Percentiles rank a stretch among this genome's conserved stretches.
Evolutionary conservation across 2,888 invertebrate genomes (phyloP).

Genomic region (Ormia ochracea): DNA sequence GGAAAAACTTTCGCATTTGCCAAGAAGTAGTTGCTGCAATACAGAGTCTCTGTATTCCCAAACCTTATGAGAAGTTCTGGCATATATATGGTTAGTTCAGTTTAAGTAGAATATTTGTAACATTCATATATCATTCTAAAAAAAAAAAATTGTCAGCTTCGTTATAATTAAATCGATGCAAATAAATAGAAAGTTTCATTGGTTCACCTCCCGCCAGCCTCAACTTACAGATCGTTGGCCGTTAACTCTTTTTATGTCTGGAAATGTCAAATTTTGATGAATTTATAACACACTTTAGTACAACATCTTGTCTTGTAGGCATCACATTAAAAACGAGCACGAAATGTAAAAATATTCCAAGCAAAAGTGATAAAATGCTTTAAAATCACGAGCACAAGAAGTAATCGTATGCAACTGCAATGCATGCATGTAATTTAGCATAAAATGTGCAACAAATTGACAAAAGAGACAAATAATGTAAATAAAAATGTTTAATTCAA

Average conservation of each 20-base stretch:
- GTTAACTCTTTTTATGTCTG: neutral
- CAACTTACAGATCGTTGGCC: neutral
- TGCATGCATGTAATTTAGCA: conserved; percentile 37
- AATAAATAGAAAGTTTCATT: conserved; percentile 1
- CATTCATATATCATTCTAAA: no score
- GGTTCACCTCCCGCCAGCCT: neutral
- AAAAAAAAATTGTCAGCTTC: no score
- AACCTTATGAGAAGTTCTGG: no score
- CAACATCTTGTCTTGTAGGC: conserved; percentile 1
- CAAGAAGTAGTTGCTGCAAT: no score
- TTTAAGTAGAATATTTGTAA: no score
- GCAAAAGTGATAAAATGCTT: conserved; percentile 22
- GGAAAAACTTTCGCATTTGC: no score
- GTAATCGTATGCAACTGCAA: conserved; percentile 8
- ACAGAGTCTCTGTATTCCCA: no score
- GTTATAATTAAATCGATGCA: neutral
- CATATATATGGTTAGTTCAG: no score
- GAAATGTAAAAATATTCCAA: neutral
- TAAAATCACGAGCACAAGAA: conserved; percentile 40
- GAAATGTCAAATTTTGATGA: conserved; percentile 14
- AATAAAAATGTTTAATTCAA: conserved; percentile 39
- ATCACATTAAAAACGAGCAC: neutral
- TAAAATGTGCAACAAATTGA: conserved; percentile 55
- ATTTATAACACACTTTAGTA: conserved; percentile 29
- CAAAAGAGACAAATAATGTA: conserved; percentile 48